A percentile compares a stretch with the other conserved stretches of the same genome.
These are phyloP conservation scores for Tenrec ecaudatus DNA, from an alignment of 2,113 vertebrate genomes.

Conservation along the genomic window DNA sequence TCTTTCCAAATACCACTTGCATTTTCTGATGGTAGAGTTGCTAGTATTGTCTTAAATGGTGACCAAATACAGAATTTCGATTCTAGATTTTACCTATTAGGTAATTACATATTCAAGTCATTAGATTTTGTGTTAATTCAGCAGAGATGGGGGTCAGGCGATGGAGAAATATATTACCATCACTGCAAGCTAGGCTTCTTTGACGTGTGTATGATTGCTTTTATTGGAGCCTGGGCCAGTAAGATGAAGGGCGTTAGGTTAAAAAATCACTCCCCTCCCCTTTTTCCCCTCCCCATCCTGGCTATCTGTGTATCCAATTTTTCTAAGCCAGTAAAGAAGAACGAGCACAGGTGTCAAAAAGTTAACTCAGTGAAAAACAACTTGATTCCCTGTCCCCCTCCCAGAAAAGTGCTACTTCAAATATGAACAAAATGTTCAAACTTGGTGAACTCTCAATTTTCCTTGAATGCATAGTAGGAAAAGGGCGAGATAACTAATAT, in stretches of 20 bases:
- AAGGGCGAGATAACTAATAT: background rate
- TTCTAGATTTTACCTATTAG: background rate
- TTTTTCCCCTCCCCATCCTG: background rate
- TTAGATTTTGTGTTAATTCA: constrained; percentile 31
- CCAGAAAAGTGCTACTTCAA: background rate
- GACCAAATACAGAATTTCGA: background rate
- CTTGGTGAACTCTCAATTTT: background rate
- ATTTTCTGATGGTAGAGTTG: background rate
- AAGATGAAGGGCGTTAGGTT: background rate
- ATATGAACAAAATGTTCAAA: background rate
- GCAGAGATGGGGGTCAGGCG: background rate
- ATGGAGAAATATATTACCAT: constrained; percentile 4
- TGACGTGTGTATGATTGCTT: background rate
- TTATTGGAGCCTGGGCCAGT: background rate
- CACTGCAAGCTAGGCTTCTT: background rate
- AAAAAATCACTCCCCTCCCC: background rate
- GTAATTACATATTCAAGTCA: background rate
- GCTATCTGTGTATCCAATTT: background rate
- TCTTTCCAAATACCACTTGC: background rate
- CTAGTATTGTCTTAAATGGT: background rate
- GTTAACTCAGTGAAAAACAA: background rate
- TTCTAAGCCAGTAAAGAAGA: constrained; percentile 32
- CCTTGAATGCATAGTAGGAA: background rate
- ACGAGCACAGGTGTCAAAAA: background rate
- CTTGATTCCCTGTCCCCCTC: background rate